Conservation (phyloP, 2,888 invertebrate genomes). For the Julus scanicus region DNA sequence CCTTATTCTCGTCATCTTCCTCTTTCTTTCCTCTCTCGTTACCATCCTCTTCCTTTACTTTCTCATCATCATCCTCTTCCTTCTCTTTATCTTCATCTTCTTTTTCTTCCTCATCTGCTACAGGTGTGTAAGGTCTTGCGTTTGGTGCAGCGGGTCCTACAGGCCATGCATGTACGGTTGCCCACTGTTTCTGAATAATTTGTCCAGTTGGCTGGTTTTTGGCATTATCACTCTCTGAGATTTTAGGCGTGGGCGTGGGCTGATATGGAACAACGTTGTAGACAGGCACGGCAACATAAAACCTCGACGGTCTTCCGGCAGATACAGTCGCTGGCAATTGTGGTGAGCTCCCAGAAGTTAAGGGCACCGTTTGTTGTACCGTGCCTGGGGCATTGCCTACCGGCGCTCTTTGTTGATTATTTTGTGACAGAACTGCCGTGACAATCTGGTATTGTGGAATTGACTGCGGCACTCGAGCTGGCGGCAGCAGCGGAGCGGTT, state of each 20-base stretch:
- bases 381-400: neutral
- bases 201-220: neutral
- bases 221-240: neutral
- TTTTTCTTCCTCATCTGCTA: neutral
- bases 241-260: neutral
- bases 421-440: neutral
- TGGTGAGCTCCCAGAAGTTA: neutral
- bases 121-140: neutral
- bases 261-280: neutral
- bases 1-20: neutral
- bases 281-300: neutral
- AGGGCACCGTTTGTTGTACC: neutral
- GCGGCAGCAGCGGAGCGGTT: neutral
- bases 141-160: neutral
- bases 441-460: conserved; percentile 4
- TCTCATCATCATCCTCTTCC: neutral
- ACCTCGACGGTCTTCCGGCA: neutral
- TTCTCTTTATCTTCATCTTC: neutral
- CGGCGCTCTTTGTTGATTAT: neutral
- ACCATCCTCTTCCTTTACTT: neutral
- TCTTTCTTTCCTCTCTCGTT: neutral
- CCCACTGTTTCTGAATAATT: neutral
- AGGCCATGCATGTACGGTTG: neutral
- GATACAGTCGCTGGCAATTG: neutral
- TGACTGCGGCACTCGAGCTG: neutral